Conservation (phyloP, 1,140 invertebrate genomes). For the Aphelenchoides besseyi region DNA sequence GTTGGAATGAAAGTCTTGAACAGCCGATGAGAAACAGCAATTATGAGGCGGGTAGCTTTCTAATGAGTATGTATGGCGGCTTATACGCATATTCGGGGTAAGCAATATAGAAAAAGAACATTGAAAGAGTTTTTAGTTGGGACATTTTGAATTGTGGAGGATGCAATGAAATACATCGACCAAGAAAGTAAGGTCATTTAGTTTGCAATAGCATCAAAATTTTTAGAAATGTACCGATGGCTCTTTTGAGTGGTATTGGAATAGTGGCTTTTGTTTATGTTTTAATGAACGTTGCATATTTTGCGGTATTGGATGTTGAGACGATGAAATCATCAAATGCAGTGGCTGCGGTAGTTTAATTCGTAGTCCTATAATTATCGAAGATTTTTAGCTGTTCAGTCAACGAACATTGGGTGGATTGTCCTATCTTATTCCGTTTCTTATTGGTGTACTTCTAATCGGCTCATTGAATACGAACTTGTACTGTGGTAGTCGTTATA, state of each 20-base stretch:
- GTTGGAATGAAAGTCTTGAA: constrained; percentile 49
- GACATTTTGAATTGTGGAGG: constrained; percentile 54
- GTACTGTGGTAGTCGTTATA: constrained; percentile 60
- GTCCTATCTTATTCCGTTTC: constrained; percentile 53
- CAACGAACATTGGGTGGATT: constrained; percentile 57
- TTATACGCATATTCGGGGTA: constrained; percentile 60
- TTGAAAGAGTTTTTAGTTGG: too few species aligned
- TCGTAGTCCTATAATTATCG: constrained; percentile 12
- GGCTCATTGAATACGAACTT: constrained; percentile 61
- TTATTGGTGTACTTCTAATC: constrained; percentile 58
- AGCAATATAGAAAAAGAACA: constrained; percentile 60
- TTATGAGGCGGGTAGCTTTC: constrained; percentile 45
- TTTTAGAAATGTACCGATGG: constrained; percentile 66
- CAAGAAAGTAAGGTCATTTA: constrained; percentile 45
- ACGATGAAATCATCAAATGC: constrained; percentile 66
- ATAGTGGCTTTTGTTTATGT: constrained; percentile 66
- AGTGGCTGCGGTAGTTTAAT: constrained; percentile 65
- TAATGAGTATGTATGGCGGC: constrained; percentile 59
- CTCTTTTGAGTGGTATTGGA: constrained; percentile 66
- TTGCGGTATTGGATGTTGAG: constrained; percentile 65
- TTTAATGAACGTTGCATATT: constrained; percentile 66
- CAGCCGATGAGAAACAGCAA: constrained; percentile 58
- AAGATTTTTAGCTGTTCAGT: constrained; percentile 54
- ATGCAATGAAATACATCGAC: constrained; percentile 50
- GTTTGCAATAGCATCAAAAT: constrained; percentile 26